phyloP scores from a whole-genome alignment of 64 coral and sea anemone species.

The Platygyra sinensis region DNA sequence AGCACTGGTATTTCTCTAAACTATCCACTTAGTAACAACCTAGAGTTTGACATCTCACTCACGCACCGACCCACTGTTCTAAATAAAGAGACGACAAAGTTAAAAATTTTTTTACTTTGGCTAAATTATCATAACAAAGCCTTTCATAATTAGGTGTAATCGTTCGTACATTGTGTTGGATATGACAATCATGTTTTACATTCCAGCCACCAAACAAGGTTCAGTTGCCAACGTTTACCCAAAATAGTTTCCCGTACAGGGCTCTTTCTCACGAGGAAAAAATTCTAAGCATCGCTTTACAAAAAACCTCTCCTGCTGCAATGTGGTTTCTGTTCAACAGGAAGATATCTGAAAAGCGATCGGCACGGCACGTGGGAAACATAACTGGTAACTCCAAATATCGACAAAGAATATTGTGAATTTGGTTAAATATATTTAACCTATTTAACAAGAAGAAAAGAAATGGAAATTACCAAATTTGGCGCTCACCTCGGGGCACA shows the following conservation, averaged over 20 bases:
- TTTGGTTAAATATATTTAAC: conserved; percentile 41
- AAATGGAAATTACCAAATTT: conserved; percentile 38
- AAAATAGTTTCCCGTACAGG: conserved; percentile 22
- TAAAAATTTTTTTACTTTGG: conserved; percentile 32
- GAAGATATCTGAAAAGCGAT: conserved; percentile 11
- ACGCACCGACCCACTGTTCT: conserved; percentile 45
- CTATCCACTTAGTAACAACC: not conserved
- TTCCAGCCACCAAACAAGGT: conserved; percentile 23
- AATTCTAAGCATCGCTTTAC: conserved; percentile 8
- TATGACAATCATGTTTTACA: conserved; percentile 52
- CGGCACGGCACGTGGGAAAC: conserved; percentile 36
- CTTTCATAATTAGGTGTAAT: conserved; percentile 45
- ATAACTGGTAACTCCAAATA: conserved; percentile 33
- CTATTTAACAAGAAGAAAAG: conserved; percentile 36
- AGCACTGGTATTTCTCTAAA: conserved; percentile 3
- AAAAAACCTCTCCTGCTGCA: conserved; percentile 2
- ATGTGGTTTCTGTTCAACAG: not conserved
- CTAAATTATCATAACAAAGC: conserved; percentile 52
- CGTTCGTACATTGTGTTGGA: conserved; percentile 8
- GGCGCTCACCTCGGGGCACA: conserved; percentile 17
- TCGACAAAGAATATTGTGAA: conserved; percentile 26
- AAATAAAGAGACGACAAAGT: conserved; percentile 45
- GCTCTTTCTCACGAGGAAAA: conserved; percentile 3
- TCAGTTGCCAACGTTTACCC: conserved; percentile 20
- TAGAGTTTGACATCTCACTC: conserved; percentile 39